Evolutionary conservation across 2,888 invertebrate genomes (phyloP).

Genomic region (Mythimna impura): DNA sequence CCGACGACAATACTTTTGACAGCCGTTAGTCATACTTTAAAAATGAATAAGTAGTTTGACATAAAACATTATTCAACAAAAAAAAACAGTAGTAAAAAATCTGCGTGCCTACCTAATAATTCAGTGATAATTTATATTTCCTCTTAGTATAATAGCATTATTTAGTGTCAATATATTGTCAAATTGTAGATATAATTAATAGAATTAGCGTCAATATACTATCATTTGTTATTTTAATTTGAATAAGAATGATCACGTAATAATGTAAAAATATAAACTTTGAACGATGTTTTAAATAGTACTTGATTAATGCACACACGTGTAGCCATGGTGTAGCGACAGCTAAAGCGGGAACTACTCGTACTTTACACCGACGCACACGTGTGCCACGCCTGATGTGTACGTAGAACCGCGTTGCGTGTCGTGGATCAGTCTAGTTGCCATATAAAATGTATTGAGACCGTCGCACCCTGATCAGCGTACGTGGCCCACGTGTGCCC

Average conservation of each 20-base stretch:
- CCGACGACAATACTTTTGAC: neutral
- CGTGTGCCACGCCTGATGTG: too few species aligned
- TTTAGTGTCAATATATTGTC: constrained; percentile 15
- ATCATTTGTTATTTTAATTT: constrained; percentile 21
- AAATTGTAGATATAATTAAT: constrained; percentile 12
- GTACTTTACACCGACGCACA: too few species aligned
- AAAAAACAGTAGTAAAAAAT: constrained; percentile 27
- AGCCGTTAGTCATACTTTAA: constrained; percentile 24
- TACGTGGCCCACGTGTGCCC: too few species aligned
- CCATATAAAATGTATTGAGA: too few species aligned
- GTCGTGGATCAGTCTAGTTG: too few species aligned
- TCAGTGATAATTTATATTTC: constrained; percentile 25
- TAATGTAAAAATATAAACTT: neutral
- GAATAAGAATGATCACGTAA: neutral
- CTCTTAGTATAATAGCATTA: constrained; percentile 24
- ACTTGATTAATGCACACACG: too few species aligned
- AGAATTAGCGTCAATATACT: constrained; percentile 16
- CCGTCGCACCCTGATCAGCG: too few species aligned
- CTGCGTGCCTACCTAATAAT: neutral
- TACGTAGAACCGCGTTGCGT: too few species aligned
- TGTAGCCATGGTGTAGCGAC: too few species aligned
- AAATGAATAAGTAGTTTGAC: constrained; percentile 19
- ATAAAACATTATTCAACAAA: neutral
- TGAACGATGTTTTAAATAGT: neutral
- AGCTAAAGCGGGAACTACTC: too few species aligned